A percentile compares a stretch with the other conserved stretches of the same genome.
phyloP scores from a whole-genome alignment of 1,140 invertebrate species.

The Subanguina moxae region DNA sequence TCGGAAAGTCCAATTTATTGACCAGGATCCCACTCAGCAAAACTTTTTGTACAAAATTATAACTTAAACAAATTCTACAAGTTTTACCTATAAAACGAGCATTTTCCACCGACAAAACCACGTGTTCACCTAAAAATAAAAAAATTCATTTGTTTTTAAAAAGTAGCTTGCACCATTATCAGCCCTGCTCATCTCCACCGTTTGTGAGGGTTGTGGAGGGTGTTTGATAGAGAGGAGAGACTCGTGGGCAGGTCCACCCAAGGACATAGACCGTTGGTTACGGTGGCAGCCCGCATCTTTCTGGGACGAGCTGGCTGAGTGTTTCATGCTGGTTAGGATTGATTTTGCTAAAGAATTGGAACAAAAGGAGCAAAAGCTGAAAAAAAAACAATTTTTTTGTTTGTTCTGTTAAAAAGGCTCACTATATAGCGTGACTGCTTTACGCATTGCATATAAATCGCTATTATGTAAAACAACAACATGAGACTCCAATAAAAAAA shows the following conservation, averaged over 20 bases:
- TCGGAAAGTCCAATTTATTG: no score
- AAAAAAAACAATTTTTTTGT: no score
- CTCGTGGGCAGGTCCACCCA: slow-evolving; percentile 57
- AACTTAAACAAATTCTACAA: no score
- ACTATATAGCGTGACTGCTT: no score
- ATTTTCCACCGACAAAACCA: slow-evolving; percentile 54
- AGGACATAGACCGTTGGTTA: slow-evolving; percentile 55
- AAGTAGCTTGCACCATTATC: slow-evolving; percentile 42
- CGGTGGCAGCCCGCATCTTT: slow-evolving; percentile 45
- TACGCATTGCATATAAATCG: no score
- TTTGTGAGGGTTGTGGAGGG: slow-evolving; percentile 45
- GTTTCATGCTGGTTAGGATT: slow-evolving; percentile 3
- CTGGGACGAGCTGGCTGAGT: neutral
- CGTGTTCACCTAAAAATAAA: slow-evolving; percentile 45
- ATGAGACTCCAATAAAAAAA: no score
- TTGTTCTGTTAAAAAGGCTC: no score
- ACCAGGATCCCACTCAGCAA: no score
- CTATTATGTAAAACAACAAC: no score
- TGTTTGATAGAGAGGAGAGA: slow-evolving; percentile 45
- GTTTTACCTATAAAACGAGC: slow-evolving; percentile 37
- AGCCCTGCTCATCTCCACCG: slow-evolving; percentile 51
- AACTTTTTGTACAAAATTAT: no score
- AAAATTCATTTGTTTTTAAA: neutral
- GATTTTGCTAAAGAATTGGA: no score
- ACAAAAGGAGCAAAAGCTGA: no score